A percentile compares a stretch with the other conserved stretches of the same genome.
Evolutionary conservation across 2,797 vertebrate species (phyloP).

Genomic region (Hemibagrus guttatus): DNA sequence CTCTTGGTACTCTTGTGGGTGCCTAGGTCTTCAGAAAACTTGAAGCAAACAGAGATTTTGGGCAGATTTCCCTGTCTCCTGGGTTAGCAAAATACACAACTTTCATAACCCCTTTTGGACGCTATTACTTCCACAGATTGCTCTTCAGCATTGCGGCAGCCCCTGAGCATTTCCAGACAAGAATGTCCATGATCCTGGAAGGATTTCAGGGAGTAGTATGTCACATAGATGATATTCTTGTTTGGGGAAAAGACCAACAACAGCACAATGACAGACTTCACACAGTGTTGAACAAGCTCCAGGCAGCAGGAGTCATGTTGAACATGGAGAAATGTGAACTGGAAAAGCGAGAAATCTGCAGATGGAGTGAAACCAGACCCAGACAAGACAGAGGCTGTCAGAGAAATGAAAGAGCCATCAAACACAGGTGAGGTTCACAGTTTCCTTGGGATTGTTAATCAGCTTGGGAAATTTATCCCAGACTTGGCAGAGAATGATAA

Average conservation of each 20-base stretch:
- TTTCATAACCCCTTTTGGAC: conserved; percentile 12
- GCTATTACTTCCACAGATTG: background rate
- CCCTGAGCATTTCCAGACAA: conserved; percentile 40
- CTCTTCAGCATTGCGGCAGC: conserved; percentile 21
- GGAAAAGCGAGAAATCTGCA: background rate
- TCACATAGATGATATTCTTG: conserved; percentile 35
- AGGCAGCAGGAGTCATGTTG: conserved; percentile 37
- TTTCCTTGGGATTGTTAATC: conserved; percentile 55
- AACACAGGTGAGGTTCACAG: background rate
- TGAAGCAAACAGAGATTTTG: background rate
- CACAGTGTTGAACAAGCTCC: conserved; percentile 10
- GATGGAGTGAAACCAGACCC: background rate
- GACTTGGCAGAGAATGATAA: background rate
- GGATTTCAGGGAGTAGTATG: conserved; percentile 35
- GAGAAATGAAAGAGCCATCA: no score
- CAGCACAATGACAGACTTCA: conserved; percentile 19
- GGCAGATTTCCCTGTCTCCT: background rate
- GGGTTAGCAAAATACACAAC: background rate
- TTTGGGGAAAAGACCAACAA: conserved; percentile 21
- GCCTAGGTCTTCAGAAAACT: background rate
- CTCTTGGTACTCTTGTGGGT: background rate
- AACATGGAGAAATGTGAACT: conserved; percentile 31
- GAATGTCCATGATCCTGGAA: background rate
- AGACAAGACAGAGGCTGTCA: no score
- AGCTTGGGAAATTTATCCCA: background rate